A percentile compares a stretch with the other conserved stretches of the same genome.
These are phyloP conservation scores for Parnassius smintheus DNA, from an alignment of 2,888 invertebrate species.

Conservation along the genomic window DNA sequence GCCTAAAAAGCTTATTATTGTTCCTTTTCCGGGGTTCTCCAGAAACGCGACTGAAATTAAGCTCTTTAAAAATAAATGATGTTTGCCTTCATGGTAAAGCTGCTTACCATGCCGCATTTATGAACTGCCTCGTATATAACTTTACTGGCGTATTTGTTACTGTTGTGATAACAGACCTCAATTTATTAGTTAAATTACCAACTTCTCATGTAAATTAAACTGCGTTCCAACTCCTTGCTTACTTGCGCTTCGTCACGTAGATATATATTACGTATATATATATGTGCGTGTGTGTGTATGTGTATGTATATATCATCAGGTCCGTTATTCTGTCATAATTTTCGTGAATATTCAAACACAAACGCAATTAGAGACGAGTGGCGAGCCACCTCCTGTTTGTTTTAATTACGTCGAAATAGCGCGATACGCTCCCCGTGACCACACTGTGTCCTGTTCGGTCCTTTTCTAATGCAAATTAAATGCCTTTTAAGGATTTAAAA, in stretches of 20 bases:
- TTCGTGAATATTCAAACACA: conserved; percentile 74
- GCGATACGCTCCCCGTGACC: conserved; percentile 51
- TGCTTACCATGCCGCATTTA: conserved; percentile 34
- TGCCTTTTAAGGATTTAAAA: conserved; percentile 57
- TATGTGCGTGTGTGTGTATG: no score
- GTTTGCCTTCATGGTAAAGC: conserved; percentile 36
- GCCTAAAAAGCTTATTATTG: conserved; percentile 13
- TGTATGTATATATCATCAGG: conserved; percentile 32
- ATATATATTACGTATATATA: conserved; percentile 24
- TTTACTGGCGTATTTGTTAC: conserved; percentile 32
- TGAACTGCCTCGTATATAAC: conserved; percentile 33
- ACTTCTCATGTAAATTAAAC: background rate
- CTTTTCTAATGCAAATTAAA: conserved; percentile 72
- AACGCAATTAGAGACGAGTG: conserved; percentile 78
- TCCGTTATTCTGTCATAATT: conserved; percentile 56
- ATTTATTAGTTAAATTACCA: conserved; percentile 3
- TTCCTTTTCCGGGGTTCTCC: conserved; percentile 21
- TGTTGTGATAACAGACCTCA: background rate
- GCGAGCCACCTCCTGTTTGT: conserved; percentile 74
- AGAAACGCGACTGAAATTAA: conserved; percentile 22
- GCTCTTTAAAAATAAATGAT: conserved; percentile 39
- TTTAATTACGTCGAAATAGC: conserved; percentile 77
- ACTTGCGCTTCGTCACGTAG: conserved; percentile 33
- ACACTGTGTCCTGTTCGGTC: conserved; percentile 41
- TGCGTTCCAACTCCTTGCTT: conserved; percentile 2